Conservation (phyloP, 2,888 invertebrate species). For the Nomada fucata region DNA sequence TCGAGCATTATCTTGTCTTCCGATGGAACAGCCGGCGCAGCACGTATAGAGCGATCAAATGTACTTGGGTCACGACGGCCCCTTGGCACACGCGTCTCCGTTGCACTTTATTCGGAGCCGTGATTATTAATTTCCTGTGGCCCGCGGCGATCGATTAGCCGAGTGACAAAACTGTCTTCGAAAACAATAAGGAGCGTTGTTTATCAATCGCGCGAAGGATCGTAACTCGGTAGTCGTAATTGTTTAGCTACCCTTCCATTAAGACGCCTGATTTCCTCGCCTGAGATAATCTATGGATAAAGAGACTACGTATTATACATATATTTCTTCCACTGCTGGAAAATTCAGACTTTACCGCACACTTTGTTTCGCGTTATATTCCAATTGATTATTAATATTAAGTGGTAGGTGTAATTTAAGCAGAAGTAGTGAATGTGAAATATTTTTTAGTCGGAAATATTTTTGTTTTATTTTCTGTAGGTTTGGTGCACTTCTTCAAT, state of each 20-base stretch:
- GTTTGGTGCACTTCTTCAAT: too few species aligned
- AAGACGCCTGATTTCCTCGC: not conserved
- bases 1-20: slow-evolving; percentile 67
- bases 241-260: not conserved
- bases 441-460: too few species aligned
- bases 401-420: too few species aligned
- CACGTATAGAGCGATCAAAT: slow-evolving; percentile 65
- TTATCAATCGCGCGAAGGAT: not conserved
- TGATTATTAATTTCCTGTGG: slow-evolving; percentile 25
- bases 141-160: not conserved
- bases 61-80: slow-evolving; percentile 61
- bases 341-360: too few species aligned
- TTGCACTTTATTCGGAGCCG: slow-evolving; percentile 3
- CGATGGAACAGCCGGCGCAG: slow-evolving; percentile 44
- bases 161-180: slow-evolving; percentile 19
- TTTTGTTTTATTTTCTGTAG: too few species aligned
- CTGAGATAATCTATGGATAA: too few species aligned
- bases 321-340: too few species aligned
- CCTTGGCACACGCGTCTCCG: slow-evolving; percentile 9
- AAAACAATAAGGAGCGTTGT: slow-evolving; percentile 14
- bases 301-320: too few species aligned
- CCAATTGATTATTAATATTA: too few species aligned
- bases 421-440: too few species aligned
- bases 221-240: not conserved
- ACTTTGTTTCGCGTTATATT: too few species aligned